phyloP scores from a whole-genome alignment of 2,797 vertebrate genomes.

The Ambastaia sidthimunki region DNA sequence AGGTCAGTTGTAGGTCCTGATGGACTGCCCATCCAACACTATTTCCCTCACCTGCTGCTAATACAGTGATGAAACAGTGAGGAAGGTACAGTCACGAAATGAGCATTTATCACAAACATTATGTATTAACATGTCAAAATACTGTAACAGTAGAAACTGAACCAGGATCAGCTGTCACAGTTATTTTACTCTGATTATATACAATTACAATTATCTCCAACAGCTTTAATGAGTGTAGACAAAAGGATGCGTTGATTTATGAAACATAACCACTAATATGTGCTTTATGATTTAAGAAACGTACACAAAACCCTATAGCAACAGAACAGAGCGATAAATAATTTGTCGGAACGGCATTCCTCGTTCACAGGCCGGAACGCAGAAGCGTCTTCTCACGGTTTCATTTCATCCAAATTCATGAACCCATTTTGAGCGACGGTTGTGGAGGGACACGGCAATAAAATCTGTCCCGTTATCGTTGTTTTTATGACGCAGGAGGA shows the following conservation, averaged over 20 bases:
- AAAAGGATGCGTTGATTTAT: neutral
- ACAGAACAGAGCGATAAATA: neutral
- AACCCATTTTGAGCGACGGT: constrained; percentile 46
- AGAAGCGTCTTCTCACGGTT: constrained; percentile 20
- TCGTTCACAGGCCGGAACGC: constrained; percentile 5
- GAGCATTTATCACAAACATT: neutral
- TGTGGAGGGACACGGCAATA: constrained; percentile 6
- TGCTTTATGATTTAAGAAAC: constrained; percentile 1
- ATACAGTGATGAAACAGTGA: constrained; percentile 32
- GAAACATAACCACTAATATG: neutral
- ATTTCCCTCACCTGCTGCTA: constrained; percentile 26
- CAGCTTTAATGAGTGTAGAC: neutral
- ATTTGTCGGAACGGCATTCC: constrained; percentile 2
- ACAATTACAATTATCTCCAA: neutral
- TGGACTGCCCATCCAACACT: constrained; percentile 37
- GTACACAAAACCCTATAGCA: neutral
- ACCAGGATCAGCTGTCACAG: no score
- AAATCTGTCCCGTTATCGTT: constrained; percentile 51
- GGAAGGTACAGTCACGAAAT: constrained; percentile 12
- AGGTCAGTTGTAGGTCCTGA: constrained; percentile 51
- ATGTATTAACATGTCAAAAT: no score
- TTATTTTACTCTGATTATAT: no score
- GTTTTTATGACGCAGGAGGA: constrained; percentile 53
- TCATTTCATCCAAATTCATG: constrained; percentile 55
- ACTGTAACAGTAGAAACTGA: no score